A percentile compares a stretch with the other conserved stretches of the same genome.
phyloP scores from a whole-genome alignment of 2,888 invertebrate genomes.

The Drosophila merina region DNA sequence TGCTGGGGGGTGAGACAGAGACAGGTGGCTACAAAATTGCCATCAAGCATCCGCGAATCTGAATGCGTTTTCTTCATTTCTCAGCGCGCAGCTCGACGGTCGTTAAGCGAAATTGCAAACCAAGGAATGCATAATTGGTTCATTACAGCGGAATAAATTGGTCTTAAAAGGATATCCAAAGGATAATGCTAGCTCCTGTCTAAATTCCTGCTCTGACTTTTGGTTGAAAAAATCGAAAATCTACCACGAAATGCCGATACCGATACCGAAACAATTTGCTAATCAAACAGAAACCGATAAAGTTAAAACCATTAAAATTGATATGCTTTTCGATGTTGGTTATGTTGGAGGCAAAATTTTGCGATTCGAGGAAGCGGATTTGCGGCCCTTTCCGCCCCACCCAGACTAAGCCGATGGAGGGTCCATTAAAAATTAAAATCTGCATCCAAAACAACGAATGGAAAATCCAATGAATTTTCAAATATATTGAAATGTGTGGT shows the following conservation, averaged over 20 bases:
- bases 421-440: constrained; percentile 54
- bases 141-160: constrained; percentile 1
- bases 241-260: too few relatives aligned
- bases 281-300: constrained; percentile 21
- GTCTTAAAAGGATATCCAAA: not conserved
- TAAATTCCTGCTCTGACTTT: too few relatives aligned
- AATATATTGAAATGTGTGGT: constrained; percentile 52
- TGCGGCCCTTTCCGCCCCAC: too few relatives aligned
- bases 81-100: constrained; percentile 3
- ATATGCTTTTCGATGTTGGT: constrained; percentile 3
- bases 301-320: constrained; percentile 20
- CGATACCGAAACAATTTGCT: constrained; percentile 15
- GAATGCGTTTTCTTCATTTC: constrained; percentile 24
- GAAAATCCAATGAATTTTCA: constrained; percentile 64
- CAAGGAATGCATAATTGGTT: constrained; percentile 38
- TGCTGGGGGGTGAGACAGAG: not conserved
- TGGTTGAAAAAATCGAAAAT: too few relatives aligned
- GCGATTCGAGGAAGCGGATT: too few relatives aligned
- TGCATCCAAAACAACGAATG: constrained; percentile 10
- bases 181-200: not conserved
- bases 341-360: constrained; percentile 2
- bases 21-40: constrained; percentile 5
- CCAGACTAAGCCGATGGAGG: too few relatives aligned
- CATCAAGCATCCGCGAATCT: constrained; percentile 9
- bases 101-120: constrained; percentile 30